Evolutionary conservation across 2,797 vertebrate genomes (phyloP).

Genomic region (Danionella dracula): DNA sequence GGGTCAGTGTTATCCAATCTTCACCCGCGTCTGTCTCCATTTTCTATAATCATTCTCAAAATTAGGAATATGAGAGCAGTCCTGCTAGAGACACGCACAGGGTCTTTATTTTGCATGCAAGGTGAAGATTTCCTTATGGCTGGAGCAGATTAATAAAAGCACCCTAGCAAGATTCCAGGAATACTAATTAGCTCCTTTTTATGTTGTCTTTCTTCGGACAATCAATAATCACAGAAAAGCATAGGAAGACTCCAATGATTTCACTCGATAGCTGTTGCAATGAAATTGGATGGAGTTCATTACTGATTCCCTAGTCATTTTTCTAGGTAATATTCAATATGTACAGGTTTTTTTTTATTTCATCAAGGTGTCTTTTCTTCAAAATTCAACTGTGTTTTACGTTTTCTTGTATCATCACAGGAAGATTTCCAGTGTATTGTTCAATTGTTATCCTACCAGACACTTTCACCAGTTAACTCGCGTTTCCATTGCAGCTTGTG

Average conservation of each 20-base stretch:
- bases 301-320: slow-evolving; percentile 59
- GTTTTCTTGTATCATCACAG: slow-evolving; percentile 35
- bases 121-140: slow-evolving; percentile 11
- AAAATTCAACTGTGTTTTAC: slow-evolving; percentile 46
- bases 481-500: slow-evolving; percentile 8
- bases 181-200: slow-evolving; percentile 78
- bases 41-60: slow-evolving; percentile 29
- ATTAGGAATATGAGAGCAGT: slow-evolving; percentile 28
- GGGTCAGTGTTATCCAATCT: slow-evolving; percentile 28
- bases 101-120: slow-evolving; percentile 29
- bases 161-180: slow-evolving; percentile 60
- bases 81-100: slow-evolving; percentile 13
- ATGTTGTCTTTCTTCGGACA: slow-evolving; percentile 67
- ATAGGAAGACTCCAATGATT: slow-evolving; percentile 62
- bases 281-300: slow-evolving; percentile 69
- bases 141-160: slow-evolving; percentile 63
- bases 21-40: slow-evolving; percentile 16
- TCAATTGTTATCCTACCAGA: slow-evolving; percentile 26
- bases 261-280: slow-evolving; percentile 64
- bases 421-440: slow-evolving; percentile 43
- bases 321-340: slow-evolving; percentile 66
- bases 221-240: slow-evolving; percentile 75
- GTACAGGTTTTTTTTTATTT: slow-evolving; percentile 46
- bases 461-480: background rate
- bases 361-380: slow-evolving; percentile 62